These are phyloP conservation scores for Helarctos malayanus DNA, from an alignment of 2,797 vertebrate species.

Conservation along the genomic window DNA sequence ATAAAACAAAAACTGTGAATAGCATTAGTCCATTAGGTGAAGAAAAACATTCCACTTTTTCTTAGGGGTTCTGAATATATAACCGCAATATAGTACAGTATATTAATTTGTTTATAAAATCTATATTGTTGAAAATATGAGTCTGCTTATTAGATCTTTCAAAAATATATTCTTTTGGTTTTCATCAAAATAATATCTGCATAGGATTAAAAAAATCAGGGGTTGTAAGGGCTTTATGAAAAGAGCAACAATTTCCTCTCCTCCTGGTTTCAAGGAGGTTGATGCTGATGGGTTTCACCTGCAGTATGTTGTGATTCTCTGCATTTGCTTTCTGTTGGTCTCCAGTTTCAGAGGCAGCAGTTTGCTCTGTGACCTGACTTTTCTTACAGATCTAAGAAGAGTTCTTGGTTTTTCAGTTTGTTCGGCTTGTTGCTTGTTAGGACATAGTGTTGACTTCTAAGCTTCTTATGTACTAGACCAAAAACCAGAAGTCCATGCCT, in stretches of 20 bases:
- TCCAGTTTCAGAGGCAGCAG: background rate
- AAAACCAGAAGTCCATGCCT: background rate
- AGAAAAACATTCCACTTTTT: constrained; percentile 29
- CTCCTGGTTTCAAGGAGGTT: background rate
- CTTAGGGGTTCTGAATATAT: background rate
- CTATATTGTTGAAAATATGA: background rate
- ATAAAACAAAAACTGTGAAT: background rate
- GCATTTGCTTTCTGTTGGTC: background rate
- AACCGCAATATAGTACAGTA: background rate
- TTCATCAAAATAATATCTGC: constrained; percentile 35
- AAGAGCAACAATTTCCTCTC: background rate
- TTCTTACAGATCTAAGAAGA: background rate
- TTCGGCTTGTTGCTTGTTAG: background rate
- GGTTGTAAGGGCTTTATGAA: background rate
- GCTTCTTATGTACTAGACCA: background rate
- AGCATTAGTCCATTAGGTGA: background rate
- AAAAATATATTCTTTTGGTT: constrained; percentile 4
- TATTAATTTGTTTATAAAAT: constrained; percentile 39
- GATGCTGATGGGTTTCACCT: background rate
- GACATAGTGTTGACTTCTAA: background rate
- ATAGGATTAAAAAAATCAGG: constrained; percentile 10
- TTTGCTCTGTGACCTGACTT: background rate
- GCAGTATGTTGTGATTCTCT: background rate
- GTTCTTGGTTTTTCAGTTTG: background rate
- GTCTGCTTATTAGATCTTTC: background rate